Evolutionary conservation across 2,888 invertebrate species (phyloP), one percentile per base, ranked within the genome.

Genomic region (Helleia helle): DNA sequence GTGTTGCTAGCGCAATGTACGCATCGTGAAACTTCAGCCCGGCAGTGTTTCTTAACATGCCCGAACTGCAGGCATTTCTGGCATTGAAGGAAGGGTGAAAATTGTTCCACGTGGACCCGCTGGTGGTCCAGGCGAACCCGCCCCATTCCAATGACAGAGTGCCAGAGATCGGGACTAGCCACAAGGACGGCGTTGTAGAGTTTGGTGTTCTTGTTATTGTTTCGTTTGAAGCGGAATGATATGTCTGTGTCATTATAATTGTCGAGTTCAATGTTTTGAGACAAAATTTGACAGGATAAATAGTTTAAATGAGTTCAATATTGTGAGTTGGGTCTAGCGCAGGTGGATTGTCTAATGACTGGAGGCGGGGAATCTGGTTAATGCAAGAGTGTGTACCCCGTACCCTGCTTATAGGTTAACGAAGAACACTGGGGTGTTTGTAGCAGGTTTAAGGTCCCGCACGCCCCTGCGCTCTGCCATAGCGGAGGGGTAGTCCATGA

Each of bases 21-120:
- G 12, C 34, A 31, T 7, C 4, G 18, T 8, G 6, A 11, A 3
- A 8, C n/a, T 14, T 18, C 12, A 1, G 28, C 7, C 7, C 13
- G 6, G 29, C 38, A 38, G 18, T 29, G 26, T 15, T 31, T 30
- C 8, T 22, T 2, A 4, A 12, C 25, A 28, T 40, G 40, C 1
- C 44, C 44, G 14, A 44, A 44, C 6, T 41, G 37, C 4, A 44
- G 38, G 15, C 41, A 44, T 3, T 24, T 8, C 11, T 17, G n/a
- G 29, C 44, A 44, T 6, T 44, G 41, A 4, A 44, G 7, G 12
- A 44, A 38, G 1, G 44, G 41, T 2, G 34, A 29, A 27, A 28
- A 41, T 1, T 34, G n/a, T 6, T 28, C 22, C n/a, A 18, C 34
- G 17, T 41, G 44, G 8, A 41, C 18, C 4, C 24, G 24, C 7